Percentiles rank a stretch among this genome's conserved stretches.
Evolutionary conservation across 1,140 invertebrate species (phyloP).

Genomic region (Carcinoscorpius rotundicauda): DNA sequence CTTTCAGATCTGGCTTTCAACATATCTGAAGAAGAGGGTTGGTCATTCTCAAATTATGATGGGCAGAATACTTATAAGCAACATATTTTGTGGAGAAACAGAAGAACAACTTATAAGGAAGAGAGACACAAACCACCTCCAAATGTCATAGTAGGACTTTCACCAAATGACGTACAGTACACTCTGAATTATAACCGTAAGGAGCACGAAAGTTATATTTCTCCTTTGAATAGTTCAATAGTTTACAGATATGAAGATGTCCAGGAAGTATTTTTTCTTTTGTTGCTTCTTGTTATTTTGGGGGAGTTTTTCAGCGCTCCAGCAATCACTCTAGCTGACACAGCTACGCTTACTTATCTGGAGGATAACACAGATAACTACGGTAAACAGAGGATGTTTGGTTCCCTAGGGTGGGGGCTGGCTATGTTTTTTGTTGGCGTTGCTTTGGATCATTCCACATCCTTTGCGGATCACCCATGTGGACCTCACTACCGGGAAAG

Average conservation of each 20-base stretch:
- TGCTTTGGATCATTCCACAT: constrained; percentile 88
- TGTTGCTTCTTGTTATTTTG: constrained; percentile 80
- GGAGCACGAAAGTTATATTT: constrained; percentile 62
- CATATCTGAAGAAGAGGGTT: background rate
- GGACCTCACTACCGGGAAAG: constrained; percentile 75
- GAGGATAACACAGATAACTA: constrained; percentile 82
- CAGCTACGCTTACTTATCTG: constrained; percentile 74
- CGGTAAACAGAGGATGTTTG: constrained; percentile 96
- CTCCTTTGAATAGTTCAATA: constrained; percentile 82
- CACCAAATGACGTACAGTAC: constrained; percentile 60
- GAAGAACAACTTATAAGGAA: constrained; percentile 4
- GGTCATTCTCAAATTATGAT: background rate
- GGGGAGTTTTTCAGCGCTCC: constrained; percentile 92
- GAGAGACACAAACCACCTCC: constrained; percentile 28
- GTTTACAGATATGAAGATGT: constrained; percentile 81
- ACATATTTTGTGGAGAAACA: constrained; percentile 12
- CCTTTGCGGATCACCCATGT: constrained; percentile 79
- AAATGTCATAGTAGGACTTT: constrained; percentile 44
- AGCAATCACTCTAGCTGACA: constrained; percentile 92
- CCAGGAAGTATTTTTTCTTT: constrained; percentile 88
- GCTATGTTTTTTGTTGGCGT: constrained; percentile 98
- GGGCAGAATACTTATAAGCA: background rate
- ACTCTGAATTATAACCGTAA: constrained; percentile 49
- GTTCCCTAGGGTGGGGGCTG: constrained; percentile 92
- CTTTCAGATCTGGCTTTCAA: background rate